Percentiles rank a stretch among this genome's conserved stretches.
Conservation (phyloP, 1,140 invertebrate species). For the Lordiphosa stackelbergi region DNA sequence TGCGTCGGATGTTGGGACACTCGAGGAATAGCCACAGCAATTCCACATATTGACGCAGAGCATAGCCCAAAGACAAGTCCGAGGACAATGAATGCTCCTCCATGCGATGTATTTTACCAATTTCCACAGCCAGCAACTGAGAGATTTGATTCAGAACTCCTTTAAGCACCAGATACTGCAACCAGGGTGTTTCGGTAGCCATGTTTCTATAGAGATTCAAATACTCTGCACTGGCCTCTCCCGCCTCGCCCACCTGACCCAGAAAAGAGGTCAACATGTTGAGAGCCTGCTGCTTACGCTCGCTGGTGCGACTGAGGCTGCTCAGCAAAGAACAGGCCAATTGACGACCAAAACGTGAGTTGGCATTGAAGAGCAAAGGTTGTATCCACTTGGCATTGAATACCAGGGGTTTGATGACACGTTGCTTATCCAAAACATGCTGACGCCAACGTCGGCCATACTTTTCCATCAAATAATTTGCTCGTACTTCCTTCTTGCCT, state of each 20-base stretch:
- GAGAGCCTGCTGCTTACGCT: slow-evolving; percentile 81
- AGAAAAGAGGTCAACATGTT: slow-evolving; percentile 93
- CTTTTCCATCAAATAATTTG: slow-evolving; percentile 86
- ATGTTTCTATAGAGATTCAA: slow-evolving; percentile 90
- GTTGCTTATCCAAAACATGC: slow-evolving; percentile 55
- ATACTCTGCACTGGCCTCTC: slow-evolving; percentile 95
- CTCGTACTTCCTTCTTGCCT: slow-evolving; percentile 69
- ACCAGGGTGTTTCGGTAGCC: slow-evolving; percentile 91
- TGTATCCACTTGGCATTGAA: slow-evolving; percentile 87
- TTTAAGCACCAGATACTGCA: slow-evolving; percentile 92
- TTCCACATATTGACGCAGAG: slow-evolving; percentile 91
- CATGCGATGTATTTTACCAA: slow-evolving; percentile 88
- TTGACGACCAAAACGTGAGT: slow-evolving; percentile 91
- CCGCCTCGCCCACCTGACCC: slow-evolving; percentile 88
- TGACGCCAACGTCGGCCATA: slow-evolving; percentile 83
- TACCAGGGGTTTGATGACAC: slow-evolving; percentile 49
- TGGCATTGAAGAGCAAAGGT: slow-evolving; percentile 92
- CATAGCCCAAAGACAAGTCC: slow-evolving; percentile 94
- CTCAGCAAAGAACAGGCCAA: slow-evolving; percentile 93
- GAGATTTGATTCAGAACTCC: slow-evolving; percentile 92
- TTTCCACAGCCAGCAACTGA: slow-evolving; percentile 91
- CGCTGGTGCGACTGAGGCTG: slow-evolving; percentile 82
- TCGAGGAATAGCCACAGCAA: slow-evolving; percentile 90
- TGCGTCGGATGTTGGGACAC: slow-evolving; percentile 88
- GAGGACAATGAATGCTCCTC: slow-evolving; percentile 95